These are phyloP conservation scores for Prochilodus magdalenae DNA, from an alignment of 2,113 vertebrate species.

Conservation along the genomic window DNA sequence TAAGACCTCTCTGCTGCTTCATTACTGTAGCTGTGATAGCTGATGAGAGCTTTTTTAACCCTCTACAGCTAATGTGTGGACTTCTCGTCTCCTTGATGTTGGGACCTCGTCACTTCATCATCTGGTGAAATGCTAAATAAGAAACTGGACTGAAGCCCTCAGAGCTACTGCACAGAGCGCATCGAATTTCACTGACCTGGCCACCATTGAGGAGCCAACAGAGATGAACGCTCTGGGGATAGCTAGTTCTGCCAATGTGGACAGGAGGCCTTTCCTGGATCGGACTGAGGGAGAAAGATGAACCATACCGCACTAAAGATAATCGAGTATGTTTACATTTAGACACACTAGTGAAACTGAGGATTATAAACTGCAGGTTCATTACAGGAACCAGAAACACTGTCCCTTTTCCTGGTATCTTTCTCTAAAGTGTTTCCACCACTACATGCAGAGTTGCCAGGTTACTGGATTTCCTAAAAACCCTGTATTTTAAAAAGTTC, in stretches of 20 bases:
- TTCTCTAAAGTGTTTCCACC: too few species aligned
- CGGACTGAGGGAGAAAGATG: not conserved
- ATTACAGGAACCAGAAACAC: too few species aligned
- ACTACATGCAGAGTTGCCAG: too few species aligned
- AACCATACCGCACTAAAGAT: too few species aligned
- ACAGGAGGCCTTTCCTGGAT: not conserved
- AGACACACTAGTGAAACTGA: too few species aligned
- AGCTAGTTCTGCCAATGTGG: not conserved
- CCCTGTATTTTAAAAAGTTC: too few species aligned
- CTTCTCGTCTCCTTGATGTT: not conserved
- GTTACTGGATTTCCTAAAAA: too few species aligned
- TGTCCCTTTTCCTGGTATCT: too few species aligned
- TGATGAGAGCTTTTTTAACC: not conserved
- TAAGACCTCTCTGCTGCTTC: slow-evolving; percentile 1
- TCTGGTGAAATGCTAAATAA: not conserved
- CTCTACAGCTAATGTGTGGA: not conserved
- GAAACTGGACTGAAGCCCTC: not conserved
- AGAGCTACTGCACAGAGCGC: not conserved
- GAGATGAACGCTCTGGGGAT: not conserved
- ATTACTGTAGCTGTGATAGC: not conserved
- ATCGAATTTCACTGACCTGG: not conserved
- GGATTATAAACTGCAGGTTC: too few species aligned
- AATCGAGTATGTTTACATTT: too few species aligned
- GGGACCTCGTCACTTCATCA: slow-evolving; percentile 6
- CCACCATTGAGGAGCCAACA: too few species aligned